Base-by-base conservation (phyloP, 2,888 invertebrate species). In the Chrysolina haemoptera region DNA sequence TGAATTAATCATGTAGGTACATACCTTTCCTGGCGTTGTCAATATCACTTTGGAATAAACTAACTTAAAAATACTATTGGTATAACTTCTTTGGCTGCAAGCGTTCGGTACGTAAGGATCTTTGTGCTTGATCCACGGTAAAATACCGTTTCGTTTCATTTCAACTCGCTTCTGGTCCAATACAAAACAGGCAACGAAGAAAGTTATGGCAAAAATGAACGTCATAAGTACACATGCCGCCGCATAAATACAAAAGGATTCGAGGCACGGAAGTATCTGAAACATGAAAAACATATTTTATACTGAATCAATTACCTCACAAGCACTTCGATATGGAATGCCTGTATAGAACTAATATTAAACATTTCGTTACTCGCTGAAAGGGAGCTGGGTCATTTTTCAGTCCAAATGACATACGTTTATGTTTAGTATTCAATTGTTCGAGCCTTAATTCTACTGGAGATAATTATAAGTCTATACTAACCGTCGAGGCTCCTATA, bases 191-290 rank as follows among this genome's bases (percentile, higher is more conserved):
- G 94, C 94, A 14, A 94, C 91, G 87, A 95, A 96, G 86, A 95
- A 94, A n/a, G 95, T 95, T 8, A 94, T 91, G 80, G 94, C 94
- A 83, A 92, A 93, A 70, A 94, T 87, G 85, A 93, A 95, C 22
- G 94, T 94, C 82, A 94, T 92, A 73, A 94, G 89, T 1, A 96
- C 94, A 20, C 95, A 94, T 1, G 92, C 87, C 9, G 94, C 94
- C 14, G 95, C 95, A 85, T 94, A 96, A 67, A 95, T 90, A 85
- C 96, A 96, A 85, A 95, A 96, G 0, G 95, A 95, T 86, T 93
- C 92, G 43, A 96, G 88, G 4, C 94, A 94, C 20, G 96, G 96
- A 74, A 96, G 88, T 82, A 95, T 93, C 93, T 93, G 82, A 22
- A 89, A 87, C 35, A 69, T 62, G 20, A 69, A 67, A 71, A 62